Conservation (phyloP, 2,113 vertebrate genomes). For the Amblyopsis rosae region DNA sequence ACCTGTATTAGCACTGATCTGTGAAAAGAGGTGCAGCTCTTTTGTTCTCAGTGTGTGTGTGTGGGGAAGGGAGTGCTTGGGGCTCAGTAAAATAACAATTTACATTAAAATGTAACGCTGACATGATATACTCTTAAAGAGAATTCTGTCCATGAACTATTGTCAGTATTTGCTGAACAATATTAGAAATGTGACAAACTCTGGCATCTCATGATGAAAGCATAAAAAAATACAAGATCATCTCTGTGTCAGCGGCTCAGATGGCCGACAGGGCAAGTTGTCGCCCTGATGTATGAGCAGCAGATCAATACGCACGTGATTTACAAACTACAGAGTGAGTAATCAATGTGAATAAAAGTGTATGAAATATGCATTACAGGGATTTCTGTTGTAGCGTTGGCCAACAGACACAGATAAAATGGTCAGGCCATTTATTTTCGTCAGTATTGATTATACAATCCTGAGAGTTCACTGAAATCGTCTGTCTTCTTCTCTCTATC, state of each 20-base stretch:
- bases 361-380: constrained; percentile 70
- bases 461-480: constrained; percentile 55
- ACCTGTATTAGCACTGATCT: constrained; percentile 22
- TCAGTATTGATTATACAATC: constrained; percentile 71
- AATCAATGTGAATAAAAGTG: constrained; percentile 68
- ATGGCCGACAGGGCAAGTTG: constrained; percentile 39
- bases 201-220: background rate
- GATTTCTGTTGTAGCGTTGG: constrained; percentile 22
- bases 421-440: constrained; percentile 63
- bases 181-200: background rate
- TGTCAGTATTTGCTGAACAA: background rate
- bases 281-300: constrained; percentile 46
- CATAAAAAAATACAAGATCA: constrained; percentile 21
- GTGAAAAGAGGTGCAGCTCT: background rate
- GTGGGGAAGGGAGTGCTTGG: too few relatives aligned
- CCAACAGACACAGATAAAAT: constrained; percentile 56
- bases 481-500: constrained; percentile 61
- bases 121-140: too few relatives aligned
- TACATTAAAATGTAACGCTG: background rate
- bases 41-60: background rate
- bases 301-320: constrained; percentile 67
- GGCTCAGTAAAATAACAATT: background rate
- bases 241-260: constrained; percentile 55
- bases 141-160: too few relatives aligned
- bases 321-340: constrained; percentile 66